These are phyloP conservation scores for Gila orcuttii DNA, from an alignment of 2,113 vertebrate genomes.

Conservation along the genomic window DNA sequence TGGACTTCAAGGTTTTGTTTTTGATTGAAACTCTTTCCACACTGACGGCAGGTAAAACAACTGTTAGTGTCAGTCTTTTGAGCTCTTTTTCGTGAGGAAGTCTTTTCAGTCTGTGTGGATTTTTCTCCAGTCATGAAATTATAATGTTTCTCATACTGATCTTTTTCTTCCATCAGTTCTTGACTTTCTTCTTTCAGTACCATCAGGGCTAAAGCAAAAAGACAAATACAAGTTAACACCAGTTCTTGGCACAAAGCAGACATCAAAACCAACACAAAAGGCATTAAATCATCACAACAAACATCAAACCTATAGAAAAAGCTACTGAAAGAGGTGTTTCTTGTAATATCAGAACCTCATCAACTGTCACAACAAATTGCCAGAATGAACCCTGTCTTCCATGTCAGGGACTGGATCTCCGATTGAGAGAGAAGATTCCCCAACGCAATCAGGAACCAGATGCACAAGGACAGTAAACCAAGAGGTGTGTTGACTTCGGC, in stretches of 20 bases:
- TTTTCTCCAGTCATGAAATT: background rate
- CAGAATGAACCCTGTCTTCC: too few relatives aligned
- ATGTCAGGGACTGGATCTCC: too few relatives aligned
- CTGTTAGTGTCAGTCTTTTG: background rate
- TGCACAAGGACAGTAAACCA: too few relatives aligned
- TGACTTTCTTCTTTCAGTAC: background rate
- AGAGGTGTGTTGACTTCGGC: too few relatives aligned
- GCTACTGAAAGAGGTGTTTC: background rate
- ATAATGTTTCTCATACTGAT: background rate
- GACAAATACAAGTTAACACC: background rate
- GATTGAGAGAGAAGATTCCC: too few relatives aligned
- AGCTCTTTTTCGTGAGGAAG: background rate
- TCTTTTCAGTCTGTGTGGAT: background rate
- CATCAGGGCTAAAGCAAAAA: background rate
- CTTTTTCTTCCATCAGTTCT: background rate
- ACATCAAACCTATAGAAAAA: background rate
- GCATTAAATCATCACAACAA: background rate
- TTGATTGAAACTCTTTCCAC: slow-evolving; percentile 21
- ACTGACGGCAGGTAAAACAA: background rate
- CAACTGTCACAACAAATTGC: too few relatives aligned
- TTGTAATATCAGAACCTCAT: background rate
- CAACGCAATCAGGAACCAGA: too few relatives aligned
- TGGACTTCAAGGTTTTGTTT: slow-evolving; percentile 22
- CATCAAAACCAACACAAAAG: background rate
- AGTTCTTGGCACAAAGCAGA: background rate